Base-by-base conservation (phyloP, 2,888 invertebrate species). In the Elmis aenea region DNA sequence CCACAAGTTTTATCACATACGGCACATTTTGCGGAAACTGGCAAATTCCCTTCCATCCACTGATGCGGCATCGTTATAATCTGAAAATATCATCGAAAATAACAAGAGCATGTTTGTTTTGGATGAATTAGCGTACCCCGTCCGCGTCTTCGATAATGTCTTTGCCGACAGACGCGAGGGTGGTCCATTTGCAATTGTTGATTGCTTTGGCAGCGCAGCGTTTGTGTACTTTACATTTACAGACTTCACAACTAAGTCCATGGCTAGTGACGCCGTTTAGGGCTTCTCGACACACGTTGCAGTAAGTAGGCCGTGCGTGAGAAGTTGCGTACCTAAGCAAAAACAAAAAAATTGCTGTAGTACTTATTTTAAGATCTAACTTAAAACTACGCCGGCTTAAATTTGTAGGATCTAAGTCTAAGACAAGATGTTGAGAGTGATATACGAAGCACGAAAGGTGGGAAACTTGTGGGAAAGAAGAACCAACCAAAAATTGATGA, bases 181-280 rank as follows among this genome's bases (percentile, higher is more conserved):
- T 94, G 52, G 93, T 96, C 96, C 96, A 96, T 66, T 97, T 97
- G 75, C 96, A 97, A 61, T 90, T 91, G 52, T 88, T 87, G 58
- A 88, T 85, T 33, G 95, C 92, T 59, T 92, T 88, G 34, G 85
- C 80, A 1, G 93, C 93, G 68, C 96, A 97, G 33, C 90, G 75
- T 70, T 95, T 95, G 72, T 97, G 96, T 42, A 92, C 91, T 67
- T 96, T 95, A 69, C 89, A 90, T 73, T 96, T 96, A 77, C 96
- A 96, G 20, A 96, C 87, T 70, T 95, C 95, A 69, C 96, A 96
- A 50, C 93, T 93, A 18, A 94, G 79, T 21, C 95, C 95, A 66
- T 94, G 93, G 46, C 93, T 93, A 1, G 94, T 93, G 23, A 95
- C 92, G 28, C 94, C 94, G 31, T 79, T 77, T 25, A 96, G 77